Percentiles rank a stretch among this genome's conserved stretches.
phyloP scores from a whole-genome alignment of 2,113 vertebrate species.

The Paracanthobrama guichenoti region DNA sequence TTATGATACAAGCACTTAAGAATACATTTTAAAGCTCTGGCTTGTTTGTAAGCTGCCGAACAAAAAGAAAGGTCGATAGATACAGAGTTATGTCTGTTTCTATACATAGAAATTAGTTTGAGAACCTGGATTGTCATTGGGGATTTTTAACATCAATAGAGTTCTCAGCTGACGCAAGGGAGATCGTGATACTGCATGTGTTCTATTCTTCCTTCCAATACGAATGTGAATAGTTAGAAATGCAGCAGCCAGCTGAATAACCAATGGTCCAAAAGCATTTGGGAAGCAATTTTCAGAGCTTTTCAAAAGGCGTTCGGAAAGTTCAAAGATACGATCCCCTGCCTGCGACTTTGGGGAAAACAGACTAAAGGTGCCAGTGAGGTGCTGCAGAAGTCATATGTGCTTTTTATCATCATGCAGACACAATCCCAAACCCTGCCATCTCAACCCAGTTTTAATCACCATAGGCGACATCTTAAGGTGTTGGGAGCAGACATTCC shows the following conservation, averaged over 20 bases:
- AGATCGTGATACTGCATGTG: not conserved
- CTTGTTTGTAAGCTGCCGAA: conserved; percentile 1
- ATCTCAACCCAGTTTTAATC: conserved; percentile 62
- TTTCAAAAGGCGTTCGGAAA: conserved; percentile 15
- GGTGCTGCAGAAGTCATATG: conserved; percentile 57
- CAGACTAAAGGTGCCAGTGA: conserved; percentile 60
- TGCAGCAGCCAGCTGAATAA: conserved; percentile 7
- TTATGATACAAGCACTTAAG: conserved; percentile 32
- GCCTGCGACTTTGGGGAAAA: conserved; percentile 60
- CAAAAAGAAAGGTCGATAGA: not conserved
- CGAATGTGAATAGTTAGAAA: not conserved
- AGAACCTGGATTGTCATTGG: not conserved
- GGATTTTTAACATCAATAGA: not conserved
- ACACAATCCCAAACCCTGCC: conserved; percentile 24
- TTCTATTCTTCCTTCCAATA: conserved; percentile 5
- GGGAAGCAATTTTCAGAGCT: conserved; percentile 19
- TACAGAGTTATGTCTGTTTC: conserved; percentile 3
- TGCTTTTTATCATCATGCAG: conserved; percentile 63
- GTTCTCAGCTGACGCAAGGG: not conserved
- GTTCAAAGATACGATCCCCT: conserved; percentile 40
- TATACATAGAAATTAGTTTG: conserved; percentile 1
- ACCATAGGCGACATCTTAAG: conserved; percentile 49
- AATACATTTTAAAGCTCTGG: conserved; percentile 24
- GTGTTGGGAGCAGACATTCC: conserved; percentile 52
- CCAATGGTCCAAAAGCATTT: conserved; percentile 27